These are phyloP conservation scores for Apomyelois bistriatella DNA, from an alignment of 2,888 invertebrate species.

Conservation along the genomic window DNA sequence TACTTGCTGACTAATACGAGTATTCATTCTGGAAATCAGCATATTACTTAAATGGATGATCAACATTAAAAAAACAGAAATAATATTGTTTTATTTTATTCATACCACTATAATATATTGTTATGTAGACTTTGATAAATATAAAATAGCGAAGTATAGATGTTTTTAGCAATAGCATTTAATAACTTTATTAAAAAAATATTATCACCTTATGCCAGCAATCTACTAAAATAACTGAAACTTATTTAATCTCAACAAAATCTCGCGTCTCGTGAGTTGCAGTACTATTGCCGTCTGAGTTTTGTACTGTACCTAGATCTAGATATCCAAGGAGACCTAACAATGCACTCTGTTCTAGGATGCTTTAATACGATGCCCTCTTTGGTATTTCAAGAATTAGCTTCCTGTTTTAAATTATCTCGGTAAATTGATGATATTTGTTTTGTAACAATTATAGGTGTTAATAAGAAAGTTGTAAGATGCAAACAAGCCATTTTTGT, in stretches of 20 bases:
- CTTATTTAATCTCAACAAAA: neutral
- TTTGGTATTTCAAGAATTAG: slow-evolving; percentile 25
- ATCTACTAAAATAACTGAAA: neutral
- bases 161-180: too few relatives aligned
- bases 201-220: too few relatives aligned
- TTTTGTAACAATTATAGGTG: too few relatives aligned
- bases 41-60: neutral
- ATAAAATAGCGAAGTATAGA: too few relatives aligned
- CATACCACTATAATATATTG: too few relatives aligned
- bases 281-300: slow-evolving; percentile 42
- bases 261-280: slow-evolving; percentile 24
- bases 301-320: slow-evolving; percentile 23
- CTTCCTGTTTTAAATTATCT: slow-evolving; percentile 1
- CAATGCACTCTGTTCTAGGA: slow-evolving; percentile 31
- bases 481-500: too few relatives aligned
- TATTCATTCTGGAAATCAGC: neutral
- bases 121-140: too few relatives aligned
- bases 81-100: too few relatives aligned
- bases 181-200: too few relatives aligned
- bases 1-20: neutral
- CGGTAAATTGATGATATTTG: neutral
- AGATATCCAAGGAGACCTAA: slow-evolving; percentile 24
- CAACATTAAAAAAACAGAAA: too few relatives aligned
- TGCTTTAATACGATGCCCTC: slow-evolving; percentile 29
- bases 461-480: too few relatives aligned